Percentiles rank a stretch among this genome's conserved stretches.
These are phyloP conservation scores for Antrozous pallidus DNA, from an alignment of 2,797 vertebrate genomes.

Conservation along the genomic window DNA sequence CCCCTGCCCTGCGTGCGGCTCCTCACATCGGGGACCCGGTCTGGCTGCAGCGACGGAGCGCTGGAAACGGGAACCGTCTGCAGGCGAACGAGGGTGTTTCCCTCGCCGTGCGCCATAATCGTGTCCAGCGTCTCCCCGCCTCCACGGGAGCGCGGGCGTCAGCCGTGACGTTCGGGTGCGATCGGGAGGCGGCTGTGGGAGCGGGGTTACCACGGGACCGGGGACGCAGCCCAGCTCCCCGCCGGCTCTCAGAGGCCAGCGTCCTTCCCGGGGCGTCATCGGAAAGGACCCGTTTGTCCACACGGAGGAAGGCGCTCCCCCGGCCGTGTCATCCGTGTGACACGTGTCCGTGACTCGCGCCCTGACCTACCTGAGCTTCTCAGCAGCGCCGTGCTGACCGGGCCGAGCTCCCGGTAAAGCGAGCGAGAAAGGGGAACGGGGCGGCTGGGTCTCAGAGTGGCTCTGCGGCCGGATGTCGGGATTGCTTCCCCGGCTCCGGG, in stretches of 20 bases:
- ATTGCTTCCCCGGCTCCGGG: background rate
- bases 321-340: background rate
- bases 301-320: conserved; percentile 25
- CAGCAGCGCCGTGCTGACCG: background rate
- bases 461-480: background rate
- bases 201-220: too few relatives aligned
- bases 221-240: too few relatives aligned
- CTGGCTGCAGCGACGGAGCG: too few relatives aligned
- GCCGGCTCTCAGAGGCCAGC: background rate
- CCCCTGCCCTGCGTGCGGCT: too few relatives aligned
- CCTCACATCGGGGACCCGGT: too few relatives aligned
- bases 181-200: too few relatives aligned
- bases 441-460: background rate
- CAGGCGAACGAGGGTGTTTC: too few relatives aligned
- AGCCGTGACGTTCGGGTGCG: too few relatives aligned
- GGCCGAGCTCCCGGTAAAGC: background rate
- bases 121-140: too few relatives aligned
- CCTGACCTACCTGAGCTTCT: conserved; percentile 32
- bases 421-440: background rate
- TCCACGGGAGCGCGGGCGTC: too few relatives aligned
- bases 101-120: too few relatives aligned
- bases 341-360: background rate
- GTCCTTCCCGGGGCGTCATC: conserved; percentile 20
- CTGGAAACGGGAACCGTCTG: too few relatives aligned
- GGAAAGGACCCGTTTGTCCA: conserved; percentile 41